Conservation (phyloP, 2,113 vertebrate species). For the Brachirus orientalis region DNA sequence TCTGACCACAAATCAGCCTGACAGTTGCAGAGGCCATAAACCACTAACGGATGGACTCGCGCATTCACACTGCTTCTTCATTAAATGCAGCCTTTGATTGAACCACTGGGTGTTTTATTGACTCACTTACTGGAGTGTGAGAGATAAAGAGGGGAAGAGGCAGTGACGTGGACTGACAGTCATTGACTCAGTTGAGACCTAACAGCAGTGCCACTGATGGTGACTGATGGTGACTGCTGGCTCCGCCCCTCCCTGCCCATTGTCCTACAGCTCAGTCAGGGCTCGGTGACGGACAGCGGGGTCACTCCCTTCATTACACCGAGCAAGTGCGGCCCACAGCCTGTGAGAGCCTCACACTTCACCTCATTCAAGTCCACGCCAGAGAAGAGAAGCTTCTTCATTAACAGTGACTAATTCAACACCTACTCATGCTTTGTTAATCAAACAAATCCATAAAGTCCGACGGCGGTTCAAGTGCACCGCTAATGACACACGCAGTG, state of each 20-base stretch:
- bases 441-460: too few relatives aligned
- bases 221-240: conserved; percentile 73
- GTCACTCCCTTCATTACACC: conserved; percentile 47
- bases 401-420: background rate
- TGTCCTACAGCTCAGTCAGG: conserved; percentile 59
- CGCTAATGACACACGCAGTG: too few relatives aligned
- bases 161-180: conserved; percentile 71
- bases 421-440: background rate
- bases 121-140: conserved; percentile 27
- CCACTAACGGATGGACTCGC: background rate
- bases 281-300: conserved; percentile 57
- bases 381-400: background rate
- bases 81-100: conserved; percentile 27
- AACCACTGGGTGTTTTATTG: conserved; percentile 63
- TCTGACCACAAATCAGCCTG: conserved; percentile 34
- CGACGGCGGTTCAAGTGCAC: too few relatives aligned
- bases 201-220: conserved; percentile 62
- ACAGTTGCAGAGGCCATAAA: conserved; percentile 21
- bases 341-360: background rate
- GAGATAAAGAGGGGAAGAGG: conserved; percentile 38
- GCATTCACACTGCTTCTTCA: conserved; percentile 6
- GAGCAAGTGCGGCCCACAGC: background rate
- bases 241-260: conserved; percentile 57
- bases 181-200: conserved; percentile 77
- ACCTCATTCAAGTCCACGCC: background rate